Evolutionary conservation across 2,797 vertebrate genomes (phyloP).

Genomic region (Hylomyscus alleni): DNA sequence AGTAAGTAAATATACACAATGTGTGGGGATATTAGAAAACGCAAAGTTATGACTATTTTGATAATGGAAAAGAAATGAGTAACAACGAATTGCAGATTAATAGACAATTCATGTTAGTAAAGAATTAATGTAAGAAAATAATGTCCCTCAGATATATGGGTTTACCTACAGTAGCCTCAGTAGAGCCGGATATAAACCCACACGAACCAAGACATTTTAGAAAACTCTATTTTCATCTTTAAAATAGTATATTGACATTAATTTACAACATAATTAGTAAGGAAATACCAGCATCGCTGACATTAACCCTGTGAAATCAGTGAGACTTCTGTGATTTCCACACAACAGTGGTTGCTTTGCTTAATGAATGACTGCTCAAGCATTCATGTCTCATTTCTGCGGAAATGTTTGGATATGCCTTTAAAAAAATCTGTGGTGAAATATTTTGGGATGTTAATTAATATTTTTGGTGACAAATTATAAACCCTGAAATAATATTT

Average conservation of each 20-base stretch:
- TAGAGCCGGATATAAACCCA: constrained; percentile 54
- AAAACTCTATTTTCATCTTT: constrained; percentile 82
- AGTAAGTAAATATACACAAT: constrained; percentile 51
- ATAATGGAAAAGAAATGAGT: constrained; percentile 43
- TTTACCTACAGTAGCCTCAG: constrained; percentile 66
- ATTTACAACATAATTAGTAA: constrained; percentile 79
- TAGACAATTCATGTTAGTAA: constrained; percentile 38
- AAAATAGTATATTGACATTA: constrained; percentile 84
- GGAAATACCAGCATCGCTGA: constrained; percentile 79
- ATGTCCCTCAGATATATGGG: constrained; percentile 47
- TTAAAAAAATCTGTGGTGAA: constrained; percentile 82
- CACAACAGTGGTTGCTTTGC: constrained; percentile 82
- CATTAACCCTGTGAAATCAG: constrained; percentile 84
- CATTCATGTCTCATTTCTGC: constrained; percentile 87
- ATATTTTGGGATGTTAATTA: constrained; percentile 83
- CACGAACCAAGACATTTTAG: constrained; percentile 70
- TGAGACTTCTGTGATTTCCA: constrained; percentile 85
- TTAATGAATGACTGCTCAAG: constrained; percentile 81
- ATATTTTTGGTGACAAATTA: constrained; percentile 84
- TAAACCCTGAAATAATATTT: constrained; percentile 85
- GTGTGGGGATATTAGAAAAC: neutral
- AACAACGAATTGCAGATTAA: neutral
- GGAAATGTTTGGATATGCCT: constrained; percentile 85
- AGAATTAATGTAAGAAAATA: neutral
- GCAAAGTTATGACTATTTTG: constrained; percentile 57